phyloP scores from a whole-genome alignment of 2,888 invertebrate species.

The Galerucella pusilla region DNA sequence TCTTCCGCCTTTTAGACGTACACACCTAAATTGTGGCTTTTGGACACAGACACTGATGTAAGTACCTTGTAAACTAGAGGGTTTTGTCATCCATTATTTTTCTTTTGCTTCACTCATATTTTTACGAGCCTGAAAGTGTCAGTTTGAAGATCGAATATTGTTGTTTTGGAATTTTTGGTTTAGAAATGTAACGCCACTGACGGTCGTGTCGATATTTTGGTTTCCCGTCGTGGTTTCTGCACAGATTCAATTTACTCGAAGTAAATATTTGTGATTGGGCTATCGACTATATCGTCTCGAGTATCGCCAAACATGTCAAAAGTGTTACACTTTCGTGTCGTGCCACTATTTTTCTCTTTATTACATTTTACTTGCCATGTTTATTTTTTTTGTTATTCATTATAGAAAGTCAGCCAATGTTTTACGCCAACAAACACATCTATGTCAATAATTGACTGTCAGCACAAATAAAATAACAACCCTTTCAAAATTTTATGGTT shows the following conservation, averaged over 20 bases:
- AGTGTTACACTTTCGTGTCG: slow-evolving; percentile 19
- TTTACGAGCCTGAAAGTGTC: too few relatives aligned
- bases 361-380: slow-evolving; percentile 7
- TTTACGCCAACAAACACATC: neutral
- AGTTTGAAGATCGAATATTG: too few relatives aligned
- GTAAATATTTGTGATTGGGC: slow-evolving; percentile 30
- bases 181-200: neutral
- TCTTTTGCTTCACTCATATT: neutral
- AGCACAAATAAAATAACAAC: too few relatives aligned
- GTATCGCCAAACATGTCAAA: slow-evolving; percentile 29
- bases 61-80: slow-evolving; percentile 27
- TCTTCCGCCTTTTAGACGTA: slow-evolving; percentile 19
- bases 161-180: too few relatives aligned
- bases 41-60: slow-evolving; percentile 20
- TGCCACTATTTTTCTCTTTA: neutral
- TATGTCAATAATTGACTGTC: neutral
- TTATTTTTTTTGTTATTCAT: slow-evolving; percentile 14
- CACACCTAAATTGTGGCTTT: slow-evolving; percentile 18
- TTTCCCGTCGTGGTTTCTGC: slow-evolving; percentile 16
- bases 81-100: neutral
- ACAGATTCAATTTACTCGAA: slow-evolving; percentile 24
- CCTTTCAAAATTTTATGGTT: too few relatives aligned
- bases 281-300: slow-evolving; percentile 23
- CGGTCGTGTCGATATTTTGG: slow-evolving; percentile 1
- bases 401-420: neutral